These are phyloP conservation scores for Mesorhabditis belari DNA, from an alignment of 2,888 invertebrate species.

Conservation along the genomic window DNA sequence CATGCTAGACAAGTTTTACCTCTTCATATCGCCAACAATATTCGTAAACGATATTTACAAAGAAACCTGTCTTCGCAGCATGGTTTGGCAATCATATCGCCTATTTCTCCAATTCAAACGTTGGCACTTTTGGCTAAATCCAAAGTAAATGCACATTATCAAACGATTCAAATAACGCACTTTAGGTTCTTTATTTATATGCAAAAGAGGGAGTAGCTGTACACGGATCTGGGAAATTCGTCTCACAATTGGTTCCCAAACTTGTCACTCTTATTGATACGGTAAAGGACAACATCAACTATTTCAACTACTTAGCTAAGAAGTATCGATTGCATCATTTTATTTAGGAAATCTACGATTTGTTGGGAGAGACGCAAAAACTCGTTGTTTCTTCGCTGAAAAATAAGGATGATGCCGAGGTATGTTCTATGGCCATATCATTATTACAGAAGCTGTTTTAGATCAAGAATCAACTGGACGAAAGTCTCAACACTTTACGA, in stretches of 20 bases:
- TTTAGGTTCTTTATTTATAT: constrained; percentile 12
- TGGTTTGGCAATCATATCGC: no score
- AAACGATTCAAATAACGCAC: no score
- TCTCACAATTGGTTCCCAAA: constrained; percentile 61
- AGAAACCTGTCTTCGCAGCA: no score
- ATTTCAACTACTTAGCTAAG: not conserved
- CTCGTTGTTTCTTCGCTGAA: constrained; percentile 26
- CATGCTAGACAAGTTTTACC: no score
- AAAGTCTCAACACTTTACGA: not conserved
- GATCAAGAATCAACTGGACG: not conserved
- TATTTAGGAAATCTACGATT: constrained; percentile 2
- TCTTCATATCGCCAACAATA: no score
- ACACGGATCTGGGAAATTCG: constrained; percentile 80
- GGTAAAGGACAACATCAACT: not conserved
- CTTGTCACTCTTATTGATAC: constrained; percentile 1
- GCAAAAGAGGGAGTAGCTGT: constrained; percentile 17
- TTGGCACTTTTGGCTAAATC: no score
- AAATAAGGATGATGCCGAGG: constrained; percentile 27
- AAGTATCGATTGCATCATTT: not conserved
- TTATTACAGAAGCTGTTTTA: not conserved
- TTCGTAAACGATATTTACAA: no score
- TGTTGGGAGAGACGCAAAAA: constrained; percentile 22
- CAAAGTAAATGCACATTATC: no score
- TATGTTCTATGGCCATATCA: not conserved
- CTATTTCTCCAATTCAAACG: no score